A percentile compares a stretch with the other conserved stretches of the same genome.
phyloP scores from a whole-genome alignment of 2,113 vertebrate genomes.

The Brachyistius frenatus region DNA sequence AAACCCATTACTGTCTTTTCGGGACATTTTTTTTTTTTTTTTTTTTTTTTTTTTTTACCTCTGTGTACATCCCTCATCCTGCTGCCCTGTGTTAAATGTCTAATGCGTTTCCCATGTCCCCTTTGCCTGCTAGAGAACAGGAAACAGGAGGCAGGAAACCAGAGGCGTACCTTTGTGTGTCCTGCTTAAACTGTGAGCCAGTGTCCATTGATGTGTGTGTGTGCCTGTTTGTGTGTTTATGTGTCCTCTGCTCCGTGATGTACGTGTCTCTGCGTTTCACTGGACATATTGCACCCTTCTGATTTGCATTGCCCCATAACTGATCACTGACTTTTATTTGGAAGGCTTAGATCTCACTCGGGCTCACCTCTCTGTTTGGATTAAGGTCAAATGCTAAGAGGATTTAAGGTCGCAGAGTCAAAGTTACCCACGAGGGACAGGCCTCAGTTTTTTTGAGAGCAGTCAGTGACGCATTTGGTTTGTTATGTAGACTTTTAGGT shows the following conservation, averaged over 20 bases:
- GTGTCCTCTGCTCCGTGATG: constrained; percentile 18
- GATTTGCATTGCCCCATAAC: constrained; percentile 27
- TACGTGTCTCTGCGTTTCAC: constrained; percentile 3
- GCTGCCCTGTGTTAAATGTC: constrained; percentile 10
- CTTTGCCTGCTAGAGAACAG: constrained; percentile 68
- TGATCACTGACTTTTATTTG: constrained; percentile 51
- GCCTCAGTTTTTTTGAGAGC: constrained; percentile 21
- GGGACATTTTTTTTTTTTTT: too few relatives aligned
- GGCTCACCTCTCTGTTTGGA: constrained; percentile 71
- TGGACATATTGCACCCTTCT: neutral
- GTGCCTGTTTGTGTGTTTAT: constrained; percentile 43
- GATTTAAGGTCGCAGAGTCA: constrained; percentile 74
- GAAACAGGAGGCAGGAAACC: constrained; percentile 77
- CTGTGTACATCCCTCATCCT: too few relatives aligned
- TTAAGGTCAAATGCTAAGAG: constrained; percentile 81
- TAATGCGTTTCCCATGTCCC: constrained; percentile 72
- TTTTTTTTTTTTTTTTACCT: too few relatives aligned
- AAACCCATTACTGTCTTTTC: too few relatives aligned
- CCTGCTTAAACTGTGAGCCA: constrained; percentile 48
- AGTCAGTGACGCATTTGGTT: neutral
- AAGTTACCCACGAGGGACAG: constrained; percentile 52
- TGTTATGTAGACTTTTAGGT: neutral
- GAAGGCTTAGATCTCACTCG: constrained; percentile 25
- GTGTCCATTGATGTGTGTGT: constrained; percentile 35
- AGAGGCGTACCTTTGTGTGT: constrained; percentile 53